phyloP scores from a whole-genome alignment of 2,888 invertebrate species.

The Bombylius discolor region DNA sequence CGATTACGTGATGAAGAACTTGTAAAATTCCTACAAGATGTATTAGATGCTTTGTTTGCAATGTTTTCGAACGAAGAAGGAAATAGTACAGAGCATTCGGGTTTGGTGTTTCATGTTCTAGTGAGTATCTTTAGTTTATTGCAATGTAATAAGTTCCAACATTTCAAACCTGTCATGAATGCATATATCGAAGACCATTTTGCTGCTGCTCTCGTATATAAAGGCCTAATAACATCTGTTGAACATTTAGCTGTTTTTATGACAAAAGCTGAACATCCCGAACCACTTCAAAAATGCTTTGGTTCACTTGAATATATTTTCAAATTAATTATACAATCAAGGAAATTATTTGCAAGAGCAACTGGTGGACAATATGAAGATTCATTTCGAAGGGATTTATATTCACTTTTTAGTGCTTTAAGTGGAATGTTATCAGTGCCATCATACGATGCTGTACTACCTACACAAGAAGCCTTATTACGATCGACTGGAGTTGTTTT shows the following conservation, averaged over 20 bases:
- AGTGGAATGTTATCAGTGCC: conserved; percentile 61
- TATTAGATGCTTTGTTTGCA: conserved; percentile 83
- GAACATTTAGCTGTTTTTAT: conserved; percentile 83
- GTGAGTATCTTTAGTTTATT: conserved; percentile 84
- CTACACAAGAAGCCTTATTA: conserved; percentile 69
- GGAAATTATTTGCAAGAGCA: conserved; percentile 68
- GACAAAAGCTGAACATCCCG: conserved; percentile 72
- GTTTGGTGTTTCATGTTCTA: conserved; percentile 81
- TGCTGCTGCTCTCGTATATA: conserved; percentile 87
- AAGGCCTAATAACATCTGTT: conserved; percentile 77
- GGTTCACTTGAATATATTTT: conserved; percentile 85
- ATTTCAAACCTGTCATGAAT: conserved; percentile 87
- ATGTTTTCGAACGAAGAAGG: conserved; percentile 90
- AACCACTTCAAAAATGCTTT: conserved; percentile 81
- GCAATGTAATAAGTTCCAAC: conserved; percentile 83
- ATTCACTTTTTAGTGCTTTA: conserved; percentile 65
- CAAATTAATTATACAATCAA: conserved; percentile 81
- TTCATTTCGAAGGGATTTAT: conserved; percentile 68
- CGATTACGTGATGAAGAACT: conserved; percentile 79
- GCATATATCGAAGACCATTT: conserved; percentile 90
- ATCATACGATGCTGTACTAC: conserved; percentile 58
- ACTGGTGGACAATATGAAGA: conserved; percentile 84
- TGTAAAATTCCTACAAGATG: conserved; percentile 89
- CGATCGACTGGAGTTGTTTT: conserved; percentile 73
- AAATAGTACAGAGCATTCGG: conserved; percentile 76